Base-by-base conservation (phyloP, 2,113 vertebrate genomes). In the Proterorhinus semilunaris region DNA sequence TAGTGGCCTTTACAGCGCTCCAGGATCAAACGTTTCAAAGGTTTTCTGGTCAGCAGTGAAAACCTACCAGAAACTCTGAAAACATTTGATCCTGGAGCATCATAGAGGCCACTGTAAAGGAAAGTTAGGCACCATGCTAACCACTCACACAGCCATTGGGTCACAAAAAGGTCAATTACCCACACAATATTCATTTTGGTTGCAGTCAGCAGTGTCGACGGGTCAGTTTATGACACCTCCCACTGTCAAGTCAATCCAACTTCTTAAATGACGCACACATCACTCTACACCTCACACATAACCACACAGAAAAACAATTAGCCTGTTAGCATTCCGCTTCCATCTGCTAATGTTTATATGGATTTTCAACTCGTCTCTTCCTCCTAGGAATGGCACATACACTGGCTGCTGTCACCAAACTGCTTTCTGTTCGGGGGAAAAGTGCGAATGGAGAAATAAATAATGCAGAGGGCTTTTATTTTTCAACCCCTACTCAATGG, bases 331-430 rank as follows among this genome's bases (percentile, higher is more conserved):
- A 53, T 53, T 53, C 51, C 7, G 15, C 5, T 8, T n/a, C 51
- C 51, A 52, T 52, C 51, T 52, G 51, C 51, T 52, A 52, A 52
- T 52, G 51, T 52, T 52, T 52, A 52, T 52, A 15, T n/a, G 6
- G n/a, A 52, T 52, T 8, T 52, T 52, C 16, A 0, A 6, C 6
- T 6, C 52, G 5, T 16, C 52, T 53, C 52, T 8, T 53, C 52
- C 52, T 51, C 52, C n/a, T 6, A 3, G 16, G n/a, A 16, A 16
- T 10, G n/a, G 8, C 6, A n/a, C 52, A 17, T 16, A 53, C n/a
- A 17, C 50, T 7, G 52, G 7, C 52, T n/a, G 52, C 5, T 17
- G 9, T 2, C 16, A 3, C n/a, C 52, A 17, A n/a, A 7, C n/a
- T 10, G 52, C 52, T 54, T 54, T 21, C 17, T 6, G 52, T 7